phyloP scores from a whole-genome alignment of 2,888 invertebrate genomes.

The Eupithecia tripunctaria region DNA sequence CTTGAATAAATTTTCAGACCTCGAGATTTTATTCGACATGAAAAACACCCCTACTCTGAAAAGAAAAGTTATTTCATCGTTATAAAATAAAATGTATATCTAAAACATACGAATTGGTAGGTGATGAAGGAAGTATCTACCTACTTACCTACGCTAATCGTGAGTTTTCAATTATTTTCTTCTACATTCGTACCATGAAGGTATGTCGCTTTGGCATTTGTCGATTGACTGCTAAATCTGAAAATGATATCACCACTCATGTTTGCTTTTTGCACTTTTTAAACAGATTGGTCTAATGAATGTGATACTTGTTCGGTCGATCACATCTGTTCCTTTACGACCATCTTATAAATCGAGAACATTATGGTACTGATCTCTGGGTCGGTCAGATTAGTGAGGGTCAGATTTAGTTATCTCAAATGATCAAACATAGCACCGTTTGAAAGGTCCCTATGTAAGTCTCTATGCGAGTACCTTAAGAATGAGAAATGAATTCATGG shows the following conservation, averaged over 20 bases:
- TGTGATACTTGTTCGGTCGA: not conserved
- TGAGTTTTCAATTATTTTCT: not conserved
- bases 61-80: not conserved
- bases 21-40: too few relatives aligned
- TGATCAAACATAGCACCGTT: not conserved
- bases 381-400: not conserved
- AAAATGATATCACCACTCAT: slow-evolving; percentile 15
- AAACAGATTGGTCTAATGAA: slow-evolving; percentile 9
- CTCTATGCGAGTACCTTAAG: not conserved
- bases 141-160: not conserved
- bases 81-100: not conserved
- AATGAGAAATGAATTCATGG: too few relatives aligned
- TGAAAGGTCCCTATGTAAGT: not conserved
- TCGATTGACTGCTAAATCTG: slow-evolving; percentile 2
- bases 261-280: slow-evolving; percentile 16
- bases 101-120: not conserved
- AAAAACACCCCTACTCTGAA: not conserved
- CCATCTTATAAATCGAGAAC: not conserved
- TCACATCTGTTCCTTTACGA: not conserved
- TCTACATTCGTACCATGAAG: not conserved
- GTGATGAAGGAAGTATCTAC: not conserved
- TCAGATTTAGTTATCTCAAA: not conserved
- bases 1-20: not conserved
- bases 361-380: not conserved
- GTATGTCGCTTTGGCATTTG: not conserved